phyloP scores from a whole-genome alignment of 2,888 invertebrate species.

The Tromatobia lineatoria region DNA sequence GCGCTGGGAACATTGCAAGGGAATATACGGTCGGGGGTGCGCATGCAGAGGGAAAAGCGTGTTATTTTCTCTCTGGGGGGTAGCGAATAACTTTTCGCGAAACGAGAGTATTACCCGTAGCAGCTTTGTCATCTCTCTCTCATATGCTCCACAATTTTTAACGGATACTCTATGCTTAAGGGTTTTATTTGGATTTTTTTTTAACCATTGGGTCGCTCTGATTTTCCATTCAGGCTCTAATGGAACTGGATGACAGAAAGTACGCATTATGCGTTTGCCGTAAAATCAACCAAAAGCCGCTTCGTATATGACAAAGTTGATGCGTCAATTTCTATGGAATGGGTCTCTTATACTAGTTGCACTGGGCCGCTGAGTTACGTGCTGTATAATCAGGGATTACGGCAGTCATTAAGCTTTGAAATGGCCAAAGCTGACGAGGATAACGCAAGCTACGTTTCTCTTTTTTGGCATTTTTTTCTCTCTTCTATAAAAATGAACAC shows the following conservation, averaged over 20 bases:
- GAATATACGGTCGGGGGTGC: background rate
- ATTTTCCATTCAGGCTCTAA: slow-evolving; percentile 60
- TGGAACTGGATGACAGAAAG: slow-evolving; percentile 42
- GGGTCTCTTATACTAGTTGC: slow-evolving; percentile 4
- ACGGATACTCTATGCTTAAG: background rate
- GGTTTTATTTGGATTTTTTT: slow-evolving; percentile 15
- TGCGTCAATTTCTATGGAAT: slow-evolving; percentile 10
- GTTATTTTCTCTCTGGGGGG: slow-evolving; percentile 22
- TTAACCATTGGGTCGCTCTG: background rate
- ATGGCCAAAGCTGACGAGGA: background rate
- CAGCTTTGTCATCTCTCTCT: slow-evolving; percentile 15
- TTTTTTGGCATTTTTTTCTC: background rate
- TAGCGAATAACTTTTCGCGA: slow-evolving; percentile 36
- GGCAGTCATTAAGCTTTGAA: slow-evolving; percentile 18
- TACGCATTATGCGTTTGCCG: slow-evolving; percentile 33
- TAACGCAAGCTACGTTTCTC: background rate
- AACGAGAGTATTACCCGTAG: slow-evolving; percentile 42
- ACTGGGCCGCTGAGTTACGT: background rate
- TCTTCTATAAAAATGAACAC: background rate
- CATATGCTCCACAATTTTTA: background rate
- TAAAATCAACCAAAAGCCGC: slow-evolving; percentile 13
- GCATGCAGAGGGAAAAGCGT: slow-evolving; percentile 3
- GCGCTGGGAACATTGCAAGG: background rate
- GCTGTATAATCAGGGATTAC: slow-evolving; percentile 24
- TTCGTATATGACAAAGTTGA: slow-evolving; percentile 1